These are phyloP conservation scores for Oophaga sylvatica DNA, from an alignment of 2,797 vertebrate species.

Conservation along the genomic window DNA sequence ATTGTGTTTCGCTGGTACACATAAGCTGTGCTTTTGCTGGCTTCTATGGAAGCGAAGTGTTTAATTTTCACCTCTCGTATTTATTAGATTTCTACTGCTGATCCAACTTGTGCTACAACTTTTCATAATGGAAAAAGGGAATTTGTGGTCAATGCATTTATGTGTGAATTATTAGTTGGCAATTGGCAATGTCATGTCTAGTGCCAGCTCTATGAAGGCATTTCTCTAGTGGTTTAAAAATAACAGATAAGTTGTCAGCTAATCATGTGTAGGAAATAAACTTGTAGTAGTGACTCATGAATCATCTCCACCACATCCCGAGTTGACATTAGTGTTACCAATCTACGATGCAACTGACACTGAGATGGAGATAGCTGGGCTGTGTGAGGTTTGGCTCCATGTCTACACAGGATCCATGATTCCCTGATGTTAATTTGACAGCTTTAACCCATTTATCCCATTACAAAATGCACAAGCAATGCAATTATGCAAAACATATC, in stretches of 20 bases:
- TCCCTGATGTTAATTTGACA: conserved; percentile 34
- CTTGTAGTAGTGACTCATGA: conserved; percentile 3
- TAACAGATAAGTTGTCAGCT: conserved; percentile 33
- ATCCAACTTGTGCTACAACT: conserved; percentile 17
- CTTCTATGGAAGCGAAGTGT: conserved; percentile 35
- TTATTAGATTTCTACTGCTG: conserved; percentile 1
- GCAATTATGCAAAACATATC: conserved; percentile 65
- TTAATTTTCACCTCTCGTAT: conserved; percentile 45
- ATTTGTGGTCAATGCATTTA: conserved; percentile 47
- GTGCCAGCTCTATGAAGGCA: conserved; percentile 1
- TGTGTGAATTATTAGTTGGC: conserved; percentile 49
- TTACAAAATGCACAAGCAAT: conserved; percentile 64
- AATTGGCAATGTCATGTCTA: conserved; percentile 1
- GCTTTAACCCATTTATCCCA: conserved; percentile 64
- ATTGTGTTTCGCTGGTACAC: background rate
- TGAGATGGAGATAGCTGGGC: conserved; percentile 21
- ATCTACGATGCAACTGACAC: conserved; percentile 3
- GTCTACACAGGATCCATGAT: conserved; percentile 4
- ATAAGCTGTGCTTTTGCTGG: background rate
- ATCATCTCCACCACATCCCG: background rate
- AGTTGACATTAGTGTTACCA: conserved; percentile 13
- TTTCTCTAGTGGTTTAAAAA: conserved; percentile 6
- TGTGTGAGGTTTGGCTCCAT: background rate
- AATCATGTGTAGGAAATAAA: background rate
- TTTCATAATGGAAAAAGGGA: conserved; percentile 29